Conservation (phyloP, 2,888 invertebrate species). For the Taphrorychus bicolor region DNA sequence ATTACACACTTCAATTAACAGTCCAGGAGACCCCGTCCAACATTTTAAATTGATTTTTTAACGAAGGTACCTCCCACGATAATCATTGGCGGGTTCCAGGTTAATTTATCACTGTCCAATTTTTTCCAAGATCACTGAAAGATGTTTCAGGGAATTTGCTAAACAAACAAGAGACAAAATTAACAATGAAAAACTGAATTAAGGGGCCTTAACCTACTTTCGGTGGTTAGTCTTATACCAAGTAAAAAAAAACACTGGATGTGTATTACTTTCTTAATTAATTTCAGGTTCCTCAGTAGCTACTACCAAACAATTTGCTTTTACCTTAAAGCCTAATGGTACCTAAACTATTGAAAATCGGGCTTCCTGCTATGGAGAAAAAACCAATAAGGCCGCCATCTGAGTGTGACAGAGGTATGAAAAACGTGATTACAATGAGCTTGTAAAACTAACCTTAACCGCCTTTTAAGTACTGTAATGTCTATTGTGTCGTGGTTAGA, state of each 20-base stretch:
- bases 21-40: conserved; percentile 14
- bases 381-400: conserved; percentile 28
- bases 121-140: conserved; percentile 4
- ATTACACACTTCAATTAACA: conserved; percentile 51
- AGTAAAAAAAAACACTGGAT: too few relatives aligned
- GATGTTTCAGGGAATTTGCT: conserved; percentile 2
- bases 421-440: conserved; percentile 37
- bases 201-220: conserved; percentile 8
- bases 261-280: conserved; percentile 20
- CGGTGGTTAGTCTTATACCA: too few relatives aligned
- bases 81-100: conserved; percentile 20
- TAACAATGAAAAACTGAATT: neutral
- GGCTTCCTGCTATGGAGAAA: conserved; percentile 20
- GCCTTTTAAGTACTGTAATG: conserved; percentile 5
- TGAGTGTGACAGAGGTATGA: conserved; percentile 34
- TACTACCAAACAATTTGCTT: conserved; percentile 24
- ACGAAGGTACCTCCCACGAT: conserved; percentile 17
- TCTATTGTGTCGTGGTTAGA: neutral
- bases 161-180: neutral
- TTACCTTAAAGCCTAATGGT: conserved; percentile 32
- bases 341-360: conserved; percentile 27
- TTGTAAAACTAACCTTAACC: conserved; percentile 19
- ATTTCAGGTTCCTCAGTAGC: conserved; percentile 7
- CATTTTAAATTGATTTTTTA: conserved; percentile 32
- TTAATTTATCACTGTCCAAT: neutral